A percentile compares a stretch with the other conserved stretches of the same genome.
These are phyloP conservation scores for Gymnorhina tibicen DNA, from an alignment of 2,113 vertebrate genomes.

Conservation along the genomic window DNA sequence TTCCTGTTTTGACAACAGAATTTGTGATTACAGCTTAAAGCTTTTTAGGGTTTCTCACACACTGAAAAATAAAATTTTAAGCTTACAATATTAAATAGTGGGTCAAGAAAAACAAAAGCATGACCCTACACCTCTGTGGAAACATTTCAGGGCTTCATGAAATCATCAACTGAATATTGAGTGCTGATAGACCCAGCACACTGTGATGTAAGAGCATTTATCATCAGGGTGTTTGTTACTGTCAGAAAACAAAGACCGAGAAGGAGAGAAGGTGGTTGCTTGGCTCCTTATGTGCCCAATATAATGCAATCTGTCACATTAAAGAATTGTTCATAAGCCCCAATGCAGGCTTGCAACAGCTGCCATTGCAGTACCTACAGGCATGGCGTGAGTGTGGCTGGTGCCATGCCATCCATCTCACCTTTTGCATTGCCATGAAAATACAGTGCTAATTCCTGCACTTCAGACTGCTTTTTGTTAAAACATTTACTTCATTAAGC, in stretches of 20 bases:
- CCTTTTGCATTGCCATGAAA: not conserved
- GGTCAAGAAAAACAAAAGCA: not conserved
- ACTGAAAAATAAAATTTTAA: not conserved
- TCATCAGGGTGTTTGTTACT: not conserved
- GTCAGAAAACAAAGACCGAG: not conserved
- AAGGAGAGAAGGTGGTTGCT: not conserved
- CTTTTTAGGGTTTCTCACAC: not conserved
- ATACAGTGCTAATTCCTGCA: not conserved
- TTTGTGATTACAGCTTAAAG: not conserved
- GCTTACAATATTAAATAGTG: not conserved
- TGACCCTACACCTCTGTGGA: not conserved
- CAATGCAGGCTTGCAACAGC: not conserved
- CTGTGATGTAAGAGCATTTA: not conserved
- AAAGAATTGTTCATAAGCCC: not conserved
- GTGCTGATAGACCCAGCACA: not conserved
- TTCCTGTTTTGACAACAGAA: not conserved
- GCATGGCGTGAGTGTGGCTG: not conserved
- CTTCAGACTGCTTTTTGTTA: not conserved
- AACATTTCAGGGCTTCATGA: not conserved
- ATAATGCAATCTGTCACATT: not conserved
- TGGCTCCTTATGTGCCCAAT: not conserved
- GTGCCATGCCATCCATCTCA: not conserved
- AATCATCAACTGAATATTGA: not conserved
- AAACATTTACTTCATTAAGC: not conserved
- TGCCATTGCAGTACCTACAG: not conserved